These are phyloP conservation scores for Tokudaia muenninki DNA, from an alignment of 2,797 vertebrate genomes.

Conservation along the genomic window DNA sequence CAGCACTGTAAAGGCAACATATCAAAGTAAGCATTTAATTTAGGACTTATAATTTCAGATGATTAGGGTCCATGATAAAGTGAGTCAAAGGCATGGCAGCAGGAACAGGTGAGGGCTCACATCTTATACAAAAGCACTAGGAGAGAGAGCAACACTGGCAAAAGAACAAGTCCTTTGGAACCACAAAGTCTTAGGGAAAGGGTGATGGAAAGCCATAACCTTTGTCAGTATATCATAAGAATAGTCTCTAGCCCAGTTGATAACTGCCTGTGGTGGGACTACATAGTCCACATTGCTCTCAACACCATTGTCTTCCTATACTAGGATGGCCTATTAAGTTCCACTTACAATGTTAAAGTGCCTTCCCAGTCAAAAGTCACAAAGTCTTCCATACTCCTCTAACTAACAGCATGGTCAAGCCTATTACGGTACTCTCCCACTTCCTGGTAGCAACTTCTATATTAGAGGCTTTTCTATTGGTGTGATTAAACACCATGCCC, in stretches of 20 bases:
- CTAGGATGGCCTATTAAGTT: neutral
- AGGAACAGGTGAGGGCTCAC: neutral
- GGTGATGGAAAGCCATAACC: neutral
- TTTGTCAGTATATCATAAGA: neutral
- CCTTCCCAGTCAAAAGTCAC: neutral
- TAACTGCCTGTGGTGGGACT: neutral
- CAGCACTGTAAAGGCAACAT: neutral
- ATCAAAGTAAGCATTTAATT: neutral
- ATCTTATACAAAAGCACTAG: neutral
- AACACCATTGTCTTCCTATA: neutral
- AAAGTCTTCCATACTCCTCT: neutral
- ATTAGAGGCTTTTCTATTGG: neutral
- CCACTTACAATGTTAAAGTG: neutral
- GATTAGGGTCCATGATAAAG: neutral
- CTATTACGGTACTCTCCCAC: neutral
- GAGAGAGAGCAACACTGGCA: neutral
- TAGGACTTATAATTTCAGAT: neutral
- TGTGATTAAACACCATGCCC: neutral
- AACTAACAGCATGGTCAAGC: neutral
- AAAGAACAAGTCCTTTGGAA: neutral
- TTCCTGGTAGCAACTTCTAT: neutral
- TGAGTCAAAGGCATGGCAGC: neutral
- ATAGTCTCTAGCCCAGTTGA: neutral
- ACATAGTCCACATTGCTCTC: neutral
- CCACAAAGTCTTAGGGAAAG: neutral